A percentile compares a stretch with the other conserved stretches of the same genome.
Evolutionary conservation across 2,113 vertebrate species (phyloP).

Genomic region (Passer montanus): DNA sequence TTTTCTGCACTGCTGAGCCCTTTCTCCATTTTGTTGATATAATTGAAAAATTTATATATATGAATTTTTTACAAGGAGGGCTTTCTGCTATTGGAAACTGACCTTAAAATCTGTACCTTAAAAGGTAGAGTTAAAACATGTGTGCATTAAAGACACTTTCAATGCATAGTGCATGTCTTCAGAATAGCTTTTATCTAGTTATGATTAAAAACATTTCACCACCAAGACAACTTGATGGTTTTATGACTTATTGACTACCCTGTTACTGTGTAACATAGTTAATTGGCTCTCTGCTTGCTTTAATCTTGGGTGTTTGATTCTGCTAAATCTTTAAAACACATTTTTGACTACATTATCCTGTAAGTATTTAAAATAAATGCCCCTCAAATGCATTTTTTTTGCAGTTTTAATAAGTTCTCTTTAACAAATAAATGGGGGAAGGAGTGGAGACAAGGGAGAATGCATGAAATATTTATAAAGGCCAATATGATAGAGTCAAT

Average conservation of each 20-base stretch:
- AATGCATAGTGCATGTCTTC: background rate
- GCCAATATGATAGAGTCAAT: background rate
- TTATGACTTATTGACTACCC: slow-evolving; percentile 46
- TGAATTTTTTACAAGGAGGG: background rate
- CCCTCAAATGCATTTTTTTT: background rate
- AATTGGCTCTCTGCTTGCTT: slow-evolving; percentile 33
- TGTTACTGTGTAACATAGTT: background rate
- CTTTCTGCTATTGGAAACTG: background rate
- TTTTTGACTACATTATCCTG: background rate
- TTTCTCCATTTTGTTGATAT: background rate
- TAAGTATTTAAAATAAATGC: slow-evolving; percentile 13
- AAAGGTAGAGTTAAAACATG: background rate
- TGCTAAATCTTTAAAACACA: slow-evolving; percentile 22
- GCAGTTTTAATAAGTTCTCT: background rate
- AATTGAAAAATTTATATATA: background rate
- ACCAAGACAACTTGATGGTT: slow-evolving; percentile 10
- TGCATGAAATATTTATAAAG: slow-evolving; percentile 22
- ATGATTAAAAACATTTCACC: slow-evolving; percentile 36
- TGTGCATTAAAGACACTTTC: background rate
- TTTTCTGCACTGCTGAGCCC: background rate
- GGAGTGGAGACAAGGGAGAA: background rate
- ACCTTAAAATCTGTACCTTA: background rate
- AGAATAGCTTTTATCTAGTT: slow-evolving; percentile 37
- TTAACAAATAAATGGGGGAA: background rate
- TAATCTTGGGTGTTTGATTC: slow-evolving; percentile 31